Percentiles rank a stretch among this genome's conserved stretches.
These are phyloP conservation scores for Helobdella robusta DNA, from an alignment of 2,888 invertebrate species.

Conservation along the genomic window DNA sequence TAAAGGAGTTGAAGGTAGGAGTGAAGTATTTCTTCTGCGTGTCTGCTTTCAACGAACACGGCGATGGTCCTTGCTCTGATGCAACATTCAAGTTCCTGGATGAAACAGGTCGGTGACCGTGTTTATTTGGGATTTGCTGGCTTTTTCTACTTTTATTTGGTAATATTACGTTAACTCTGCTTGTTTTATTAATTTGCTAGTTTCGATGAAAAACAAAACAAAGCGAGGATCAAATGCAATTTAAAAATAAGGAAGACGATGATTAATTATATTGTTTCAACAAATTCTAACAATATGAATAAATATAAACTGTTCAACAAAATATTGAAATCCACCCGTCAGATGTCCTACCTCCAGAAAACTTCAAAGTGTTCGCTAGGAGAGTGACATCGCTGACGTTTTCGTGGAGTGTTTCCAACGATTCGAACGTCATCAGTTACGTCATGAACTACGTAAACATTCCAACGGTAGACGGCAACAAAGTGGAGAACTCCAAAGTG, in stretches of 20 bases:
- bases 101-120: too few species aligned
- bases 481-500: neutral
- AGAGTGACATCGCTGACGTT: neutral
- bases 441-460: neutral
- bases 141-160: too few species aligned
- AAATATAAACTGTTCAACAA: too few species aligned
- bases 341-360: neutral
- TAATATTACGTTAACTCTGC: too few species aligned
- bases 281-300: too few species aligned
- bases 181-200: too few species aligned
- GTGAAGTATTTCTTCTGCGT: slow-evolving; percentile 84
- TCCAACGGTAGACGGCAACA: neutral
- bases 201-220: too few species aligned
- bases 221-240: too few species aligned
- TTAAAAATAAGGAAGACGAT: too few species aligned
- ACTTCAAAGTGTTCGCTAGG: neutral
- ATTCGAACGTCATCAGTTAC: slow-evolving; percentile 7
- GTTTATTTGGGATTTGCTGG: too few species aligned
- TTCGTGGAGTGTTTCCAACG: neutral
- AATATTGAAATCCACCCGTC: too few species aligned
- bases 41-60: slow-evolving; percentile 69
- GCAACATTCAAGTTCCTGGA: neutral
- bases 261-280: too few species aligned
- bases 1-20: slow-evolving; percentile 79
- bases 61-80: slow-evolving; percentile 80